phyloP scores from a whole-genome alignment of 2,797 vertebrate species.

The Smutsia gigantea region DNA sequence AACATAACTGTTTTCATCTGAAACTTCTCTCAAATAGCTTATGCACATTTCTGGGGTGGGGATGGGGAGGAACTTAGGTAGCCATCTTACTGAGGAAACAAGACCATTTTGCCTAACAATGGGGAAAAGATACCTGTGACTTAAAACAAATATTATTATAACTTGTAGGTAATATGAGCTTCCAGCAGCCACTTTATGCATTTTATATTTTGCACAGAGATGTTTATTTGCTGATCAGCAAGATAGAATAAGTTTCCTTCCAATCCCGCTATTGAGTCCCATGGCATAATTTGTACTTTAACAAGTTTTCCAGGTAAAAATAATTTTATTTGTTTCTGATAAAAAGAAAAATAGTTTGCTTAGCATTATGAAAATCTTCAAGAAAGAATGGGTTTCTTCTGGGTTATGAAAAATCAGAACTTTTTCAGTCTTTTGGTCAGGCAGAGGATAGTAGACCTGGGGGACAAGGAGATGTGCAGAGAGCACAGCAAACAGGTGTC shows the following conservation, averaged over 20 bases:
- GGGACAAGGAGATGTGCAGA: no score
- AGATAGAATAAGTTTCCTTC: background rate
- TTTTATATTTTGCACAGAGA: background rate
- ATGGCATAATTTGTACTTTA: background rate
- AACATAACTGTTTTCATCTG: background rate
- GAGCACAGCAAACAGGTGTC: background rate
- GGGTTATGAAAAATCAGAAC: background rate
- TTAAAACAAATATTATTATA: background rate
- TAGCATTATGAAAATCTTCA: background rate
- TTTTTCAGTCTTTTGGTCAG: background rate
- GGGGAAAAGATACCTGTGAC: accelerated
- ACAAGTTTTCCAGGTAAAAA: background rate
- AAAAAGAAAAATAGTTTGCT: background rate
- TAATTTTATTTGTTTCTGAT: background rate
- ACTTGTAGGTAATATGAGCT: background rate
- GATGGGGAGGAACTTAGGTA: background rate
- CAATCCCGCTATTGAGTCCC: background rate
- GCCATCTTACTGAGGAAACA: background rate
- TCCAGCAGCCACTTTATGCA: background rate
- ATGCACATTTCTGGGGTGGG: background rate
- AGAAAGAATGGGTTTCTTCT: background rate
- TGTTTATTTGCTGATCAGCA: background rate
- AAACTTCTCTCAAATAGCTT: background rate
- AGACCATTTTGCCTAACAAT: background rate
- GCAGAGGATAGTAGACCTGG: background rate